Conservation (phyloP, 2,113 vertebrate species). For the Antidorcas marsupialis region DNA sequence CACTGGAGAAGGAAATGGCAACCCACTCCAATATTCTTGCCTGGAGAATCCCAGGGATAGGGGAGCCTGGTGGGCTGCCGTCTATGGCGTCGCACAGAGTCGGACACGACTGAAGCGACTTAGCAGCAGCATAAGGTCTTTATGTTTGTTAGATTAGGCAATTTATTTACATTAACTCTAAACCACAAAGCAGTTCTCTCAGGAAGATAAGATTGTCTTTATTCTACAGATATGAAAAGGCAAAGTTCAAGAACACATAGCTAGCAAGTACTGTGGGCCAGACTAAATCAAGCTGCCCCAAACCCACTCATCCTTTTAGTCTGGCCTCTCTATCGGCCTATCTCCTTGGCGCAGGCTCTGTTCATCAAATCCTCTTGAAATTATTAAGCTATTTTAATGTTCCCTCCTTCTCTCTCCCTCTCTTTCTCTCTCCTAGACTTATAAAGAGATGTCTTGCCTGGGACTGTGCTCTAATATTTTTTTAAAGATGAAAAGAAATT, state of each 20-base stretch:
- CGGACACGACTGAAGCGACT: neutral
- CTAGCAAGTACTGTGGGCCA: neutral
- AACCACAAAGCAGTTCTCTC: neutral
- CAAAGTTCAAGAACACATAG: neutral
- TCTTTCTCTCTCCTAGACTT: neutral
- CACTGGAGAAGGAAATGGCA: neutral
- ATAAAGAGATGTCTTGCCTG: neutral
- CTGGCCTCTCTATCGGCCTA: neutral
- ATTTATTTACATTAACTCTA: neutral
- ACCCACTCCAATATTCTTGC: neutral
- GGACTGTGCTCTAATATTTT: neutral
- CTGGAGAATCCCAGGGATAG: neutral
- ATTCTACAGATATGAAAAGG: neutral
- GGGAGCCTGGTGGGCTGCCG: neutral
- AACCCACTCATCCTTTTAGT: neutral
- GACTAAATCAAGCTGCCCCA: neutral
- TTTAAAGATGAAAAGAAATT: neutral
- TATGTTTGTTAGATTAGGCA: neutral
- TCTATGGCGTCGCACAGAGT: neutral
- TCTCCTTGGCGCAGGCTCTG: neutral
- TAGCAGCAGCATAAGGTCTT: neutral
- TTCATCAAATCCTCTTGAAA: neutral
- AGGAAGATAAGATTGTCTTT: neutral
- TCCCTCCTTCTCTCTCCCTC: neutral
- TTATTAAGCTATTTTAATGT: neutral